phyloP scores from a whole-genome alignment of 2,113 vertebrate species.

The Dolichallabes microphthalmus region DNA sequence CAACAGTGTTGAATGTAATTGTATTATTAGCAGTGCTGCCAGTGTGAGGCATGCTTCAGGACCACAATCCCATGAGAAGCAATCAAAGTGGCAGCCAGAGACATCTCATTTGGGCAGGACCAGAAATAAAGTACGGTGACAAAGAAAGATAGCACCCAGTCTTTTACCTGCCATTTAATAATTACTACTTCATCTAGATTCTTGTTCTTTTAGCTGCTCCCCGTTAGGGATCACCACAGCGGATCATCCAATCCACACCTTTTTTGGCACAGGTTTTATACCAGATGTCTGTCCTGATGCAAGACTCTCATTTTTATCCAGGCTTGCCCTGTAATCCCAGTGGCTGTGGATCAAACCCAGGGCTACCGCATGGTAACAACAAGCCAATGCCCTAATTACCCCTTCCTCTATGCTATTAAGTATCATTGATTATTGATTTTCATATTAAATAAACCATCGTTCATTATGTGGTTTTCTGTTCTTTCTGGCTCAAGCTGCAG shows the following conservation, averaged over 20 bases:
- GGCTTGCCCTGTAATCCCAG: too few species aligned
- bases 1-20: too few species aligned
- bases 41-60: neutral
- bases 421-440: neutral
- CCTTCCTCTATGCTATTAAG: neutral
- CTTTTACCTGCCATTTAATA: neutral
- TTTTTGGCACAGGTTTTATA: too few species aligned
- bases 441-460: neutral
- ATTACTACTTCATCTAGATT: neutral
- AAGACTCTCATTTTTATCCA: too few species aligned
- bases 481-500: neutral
- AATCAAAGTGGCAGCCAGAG: neutral
- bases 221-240: too few species aligned
- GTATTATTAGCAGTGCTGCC: neutral
- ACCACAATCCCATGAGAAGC: neutral
- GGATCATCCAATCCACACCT: too few species aligned
- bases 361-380: too few species aligned
- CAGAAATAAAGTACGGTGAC: neutral
- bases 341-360: too few species aligned
- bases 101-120: neutral
- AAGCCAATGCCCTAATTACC: neutral
- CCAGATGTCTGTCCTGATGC: too few species aligned
- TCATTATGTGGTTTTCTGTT: neutral
- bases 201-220: too few species aligned
- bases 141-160: neutral